phyloP scores from a whole-genome alignment of 1,140 invertebrate genomes.

The Drosophila pseudoananassae region DNA sequence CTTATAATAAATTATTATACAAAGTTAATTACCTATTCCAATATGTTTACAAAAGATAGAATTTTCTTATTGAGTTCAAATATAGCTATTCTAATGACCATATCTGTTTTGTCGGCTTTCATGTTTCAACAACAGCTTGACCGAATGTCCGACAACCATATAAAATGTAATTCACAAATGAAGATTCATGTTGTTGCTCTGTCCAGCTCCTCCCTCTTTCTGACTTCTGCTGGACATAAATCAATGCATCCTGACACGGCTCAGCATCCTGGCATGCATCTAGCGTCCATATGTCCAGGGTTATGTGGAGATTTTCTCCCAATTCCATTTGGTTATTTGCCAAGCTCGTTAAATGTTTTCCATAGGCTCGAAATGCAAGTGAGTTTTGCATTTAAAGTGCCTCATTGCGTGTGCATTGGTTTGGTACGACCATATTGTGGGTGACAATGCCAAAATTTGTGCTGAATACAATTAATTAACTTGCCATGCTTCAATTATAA shows the following conservation, averaged over 20 bases:
- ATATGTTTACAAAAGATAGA: no score
- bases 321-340: conserved; percentile 31
- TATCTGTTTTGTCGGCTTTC: neutral
- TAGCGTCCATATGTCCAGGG: neutral
- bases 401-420: conserved; percentile 16
- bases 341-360: conserved; percentile 30
- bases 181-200: conserved; percentile 33
- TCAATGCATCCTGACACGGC: conserved; percentile 55
- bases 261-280: conserved; percentile 26
- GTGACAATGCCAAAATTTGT: conserved; percentile 21
- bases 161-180: conserved; percentile 53
- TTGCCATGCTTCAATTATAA: conserved; percentile 14
- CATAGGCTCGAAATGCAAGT: conserved; percentile 13
- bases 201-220: neutral
- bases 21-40: no score
- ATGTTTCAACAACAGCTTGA: conserved; percentile 3
- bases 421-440: conserved; percentile 20
- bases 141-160: conserved; percentile 29
- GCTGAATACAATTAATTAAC: neutral
- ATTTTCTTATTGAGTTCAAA: neutral
- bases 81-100: neutral
- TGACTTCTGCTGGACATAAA: conserved; percentile 38
- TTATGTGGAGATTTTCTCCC: conserved; percentile 1
- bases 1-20: neutral
- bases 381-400: conserved; percentile 50